phyloP scores from a whole-genome alignment of 2,113 vertebrate genomes.

The Apteryx owenii region DNA sequence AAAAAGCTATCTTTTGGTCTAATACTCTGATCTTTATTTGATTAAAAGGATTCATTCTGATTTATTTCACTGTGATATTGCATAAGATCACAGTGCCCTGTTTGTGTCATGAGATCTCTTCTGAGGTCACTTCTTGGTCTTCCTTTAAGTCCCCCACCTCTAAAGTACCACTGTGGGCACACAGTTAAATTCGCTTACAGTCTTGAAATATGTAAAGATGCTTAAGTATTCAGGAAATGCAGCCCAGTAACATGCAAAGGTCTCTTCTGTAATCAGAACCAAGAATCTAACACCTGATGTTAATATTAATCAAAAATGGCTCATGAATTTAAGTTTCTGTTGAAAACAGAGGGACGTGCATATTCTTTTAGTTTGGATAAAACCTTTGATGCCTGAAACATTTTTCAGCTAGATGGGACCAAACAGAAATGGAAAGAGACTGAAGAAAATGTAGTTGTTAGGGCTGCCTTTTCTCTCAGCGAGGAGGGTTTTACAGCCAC shows the following conservation, averaged over 20 bases:
- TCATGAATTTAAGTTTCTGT: not conserved
- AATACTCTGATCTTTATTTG: constrained; percentile 60
- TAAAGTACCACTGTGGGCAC: not conserved
- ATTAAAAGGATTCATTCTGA: constrained; percentile 65
- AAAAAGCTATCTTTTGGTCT: constrained; percentile 38
- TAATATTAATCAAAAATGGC: constrained; percentile 55
- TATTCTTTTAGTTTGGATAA: not conserved
- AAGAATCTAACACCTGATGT: constrained; percentile 52
- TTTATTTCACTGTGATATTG: constrained; percentile 46
- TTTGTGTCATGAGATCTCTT: constrained; percentile 4
- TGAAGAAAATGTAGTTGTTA: rapidly evolving
- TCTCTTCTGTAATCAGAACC: constrained; percentile 25
- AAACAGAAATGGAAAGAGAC: constrained; percentile 15
- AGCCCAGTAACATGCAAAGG: constrained; percentile 47
- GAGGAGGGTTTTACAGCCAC: constrained; percentile 1
- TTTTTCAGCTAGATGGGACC: not conserved
- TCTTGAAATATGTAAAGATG: not conserved
- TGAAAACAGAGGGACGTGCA: constrained; percentile 3
- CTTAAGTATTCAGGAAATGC: constrained; percentile 56
- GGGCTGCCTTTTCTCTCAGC: not conserved
- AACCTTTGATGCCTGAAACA: not conserved
- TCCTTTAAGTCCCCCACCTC: not conserved
- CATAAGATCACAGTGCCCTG: not conserved
- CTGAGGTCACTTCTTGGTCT: constrained; percentile 4
- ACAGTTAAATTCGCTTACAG: not conserved